Evolutionary conservation across 2,113 vertebrate species (phyloP).

Genomic region (Cichladusa arquata): DNA sequence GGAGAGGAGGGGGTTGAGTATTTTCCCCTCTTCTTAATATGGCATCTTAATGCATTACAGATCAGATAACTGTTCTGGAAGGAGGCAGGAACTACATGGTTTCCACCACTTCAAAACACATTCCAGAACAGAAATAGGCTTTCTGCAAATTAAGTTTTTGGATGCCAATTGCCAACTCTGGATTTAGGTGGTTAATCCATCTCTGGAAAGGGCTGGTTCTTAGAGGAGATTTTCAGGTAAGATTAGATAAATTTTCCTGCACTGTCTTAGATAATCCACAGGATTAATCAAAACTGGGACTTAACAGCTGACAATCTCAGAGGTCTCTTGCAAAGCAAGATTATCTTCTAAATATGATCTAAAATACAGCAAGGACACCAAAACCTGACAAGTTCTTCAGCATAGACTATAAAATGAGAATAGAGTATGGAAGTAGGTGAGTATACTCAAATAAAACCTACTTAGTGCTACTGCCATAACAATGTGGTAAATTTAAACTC

Average conservation of each 20-base stretch:
- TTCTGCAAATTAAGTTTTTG: background rate
- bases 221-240: slow-evolving; percentile 6
- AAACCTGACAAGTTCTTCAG: background rate
- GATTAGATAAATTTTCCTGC: background rate
- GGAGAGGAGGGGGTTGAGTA: background rate
- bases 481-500: background rate
- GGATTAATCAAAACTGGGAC: background rate
- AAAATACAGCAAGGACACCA: background rate
- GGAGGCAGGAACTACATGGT: background rate
- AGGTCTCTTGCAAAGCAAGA: background rate
- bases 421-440: background rate
- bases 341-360: background rate
- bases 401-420: background rate
- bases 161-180: background rate
- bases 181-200: background rate
- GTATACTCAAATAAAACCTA: background rate
- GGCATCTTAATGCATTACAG: background rate
- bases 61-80: background rate
- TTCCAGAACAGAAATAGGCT: background rate
- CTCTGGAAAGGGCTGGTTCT: background rate
- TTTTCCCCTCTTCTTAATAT: background rate
- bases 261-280: background rate
- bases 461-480: background rate
- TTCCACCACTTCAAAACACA: background rate
- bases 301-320: background rate